Evolutionary conservation across 2,888 invertebrate genomes (phyloP).

Genomic region (Pristionchus maxplancki): DNA sequence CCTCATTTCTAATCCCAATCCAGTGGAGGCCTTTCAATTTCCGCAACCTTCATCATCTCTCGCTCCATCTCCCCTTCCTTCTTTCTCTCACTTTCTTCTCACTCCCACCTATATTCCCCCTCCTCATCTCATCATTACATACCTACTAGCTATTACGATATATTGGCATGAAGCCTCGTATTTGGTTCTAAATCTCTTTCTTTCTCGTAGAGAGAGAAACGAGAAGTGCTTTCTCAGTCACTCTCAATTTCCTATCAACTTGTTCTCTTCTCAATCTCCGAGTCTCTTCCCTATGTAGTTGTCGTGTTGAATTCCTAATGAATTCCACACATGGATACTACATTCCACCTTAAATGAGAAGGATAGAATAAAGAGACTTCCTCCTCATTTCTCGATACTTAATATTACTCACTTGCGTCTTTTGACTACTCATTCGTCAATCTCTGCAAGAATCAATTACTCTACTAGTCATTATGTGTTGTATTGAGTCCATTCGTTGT

Average conservation of each 20-base stretch:
- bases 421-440: background rate
- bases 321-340: constrained; percentile 19
- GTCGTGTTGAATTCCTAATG: constrained; percentile 29
- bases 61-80: constrained; percentile 1
- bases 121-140: constrained; percentile 20
- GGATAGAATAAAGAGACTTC: background rate
- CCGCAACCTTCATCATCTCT: constrained; percentile 44
- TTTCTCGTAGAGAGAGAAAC: background rate
- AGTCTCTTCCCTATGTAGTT: background rate
- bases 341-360: background rate
- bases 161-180: constrained; percentile 6
- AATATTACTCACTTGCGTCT: background rate
- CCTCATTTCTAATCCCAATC: constrained; percentile 44
- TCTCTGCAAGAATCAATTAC: background rate
- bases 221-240: constrained; percentile 1
- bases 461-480: background rate
- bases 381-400: background rate
- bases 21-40: constrained; percentile 47
- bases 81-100: background rate
- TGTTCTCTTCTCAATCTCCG: background rate
- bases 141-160: constrained; percentile 17
- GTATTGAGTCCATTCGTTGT: background rate
- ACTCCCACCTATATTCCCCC: background rate
- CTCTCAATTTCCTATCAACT: constrained; percentile 15
- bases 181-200: background rate